phyloP scores from a whole-genome alignment of 2,113 vertebrate genomes.

The Felis chaus region DNA sequence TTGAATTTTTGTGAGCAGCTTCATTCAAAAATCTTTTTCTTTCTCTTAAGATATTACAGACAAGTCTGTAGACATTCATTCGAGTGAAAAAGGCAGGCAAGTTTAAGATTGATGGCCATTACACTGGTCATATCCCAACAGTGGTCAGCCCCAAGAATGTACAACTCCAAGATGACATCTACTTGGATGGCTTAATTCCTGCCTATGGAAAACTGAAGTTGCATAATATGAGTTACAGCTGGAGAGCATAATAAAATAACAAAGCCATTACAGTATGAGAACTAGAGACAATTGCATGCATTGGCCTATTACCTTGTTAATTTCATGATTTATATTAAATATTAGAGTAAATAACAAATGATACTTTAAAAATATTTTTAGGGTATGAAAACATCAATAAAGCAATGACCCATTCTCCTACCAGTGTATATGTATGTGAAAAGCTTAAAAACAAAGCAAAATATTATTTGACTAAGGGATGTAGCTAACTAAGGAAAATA shows the following conservation, averaged over 20 bases:
- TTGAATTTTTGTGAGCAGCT: not conserved
- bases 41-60: not conserved
- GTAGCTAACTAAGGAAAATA: not conserved
- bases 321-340: not conserved
- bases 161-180: accelerated
- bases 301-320: not conserved
- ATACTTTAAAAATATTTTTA: not conserved
- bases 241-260: not conserved
- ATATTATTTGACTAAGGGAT: not conserved
- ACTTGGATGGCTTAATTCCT: not conserved
- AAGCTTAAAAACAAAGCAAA: not conserved
- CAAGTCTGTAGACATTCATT: not conserved
- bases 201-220: not conserved
- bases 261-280: not conserved
- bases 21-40: not conserved
- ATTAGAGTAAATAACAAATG: not conserved
- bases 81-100: not conserved
- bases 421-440: not conserved
- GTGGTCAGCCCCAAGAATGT: not conserved
- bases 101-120: not conserved
- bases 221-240: not conserved
- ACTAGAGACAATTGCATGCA: not conserved
- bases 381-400: not conserved
- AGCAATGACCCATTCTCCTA: not conserved
- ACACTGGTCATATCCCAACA: not conserved